Evolutionary conservation across 2,797 vertebrate species (phyloP).

Genomic region (Sphenodon punctatus): DNA sequence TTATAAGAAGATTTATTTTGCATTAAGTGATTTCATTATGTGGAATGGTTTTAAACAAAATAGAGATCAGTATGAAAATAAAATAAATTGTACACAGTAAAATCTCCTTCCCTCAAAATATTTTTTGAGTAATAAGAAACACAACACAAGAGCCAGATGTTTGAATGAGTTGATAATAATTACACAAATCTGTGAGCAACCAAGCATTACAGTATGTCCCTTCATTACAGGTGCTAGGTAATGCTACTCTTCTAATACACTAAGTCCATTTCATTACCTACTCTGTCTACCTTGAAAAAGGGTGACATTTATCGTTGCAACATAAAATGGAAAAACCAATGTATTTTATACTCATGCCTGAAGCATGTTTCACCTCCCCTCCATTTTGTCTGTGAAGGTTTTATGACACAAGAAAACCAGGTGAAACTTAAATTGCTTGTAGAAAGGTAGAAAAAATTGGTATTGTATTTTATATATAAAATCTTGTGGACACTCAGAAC

Average conservation of each 20-base stretch:
- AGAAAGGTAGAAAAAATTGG: conserved; percentile 64
- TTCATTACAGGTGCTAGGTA: conserved; percentile 47
- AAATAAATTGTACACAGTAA: conserved; percentile 77
- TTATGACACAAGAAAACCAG: conserved; percentile 36
- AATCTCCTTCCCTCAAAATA: conserved; percentile 71
- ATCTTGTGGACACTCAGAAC: conserved; percentile 34
- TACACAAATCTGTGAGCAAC: conserved; percentile 67
- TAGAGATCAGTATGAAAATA: conserved; percentile 83
- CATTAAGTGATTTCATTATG: conserved; percentile 76
- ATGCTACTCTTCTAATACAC: conserved; percentile 21
- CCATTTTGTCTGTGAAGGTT: conserved; percentile 38
- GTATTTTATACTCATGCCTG: conserved; percentile 41
- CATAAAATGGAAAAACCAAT: conserved; percentile 46
- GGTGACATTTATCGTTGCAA: conserved; percentile 42
- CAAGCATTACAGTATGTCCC: conserved; percentile 48
- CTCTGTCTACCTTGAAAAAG: conserved; percentile 36
- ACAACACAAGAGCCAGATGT: conserved; percentile 64
- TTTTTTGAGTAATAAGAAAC: conserved; percentile 67
- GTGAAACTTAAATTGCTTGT: conserved; percentile 52
- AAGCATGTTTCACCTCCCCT: conserved; percentile 27
- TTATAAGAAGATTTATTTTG: conserved; percentile 78
- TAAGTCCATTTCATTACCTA: conserved; percentile 32
- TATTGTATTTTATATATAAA: conserved; percentile 25
- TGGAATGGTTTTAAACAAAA: conserved; percentile 79
- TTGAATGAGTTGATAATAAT: conserved; percentile 56